Base-by-base conservation (phyloP, 2,888 invertebrate species). In the Myopa testacea region DNA sequence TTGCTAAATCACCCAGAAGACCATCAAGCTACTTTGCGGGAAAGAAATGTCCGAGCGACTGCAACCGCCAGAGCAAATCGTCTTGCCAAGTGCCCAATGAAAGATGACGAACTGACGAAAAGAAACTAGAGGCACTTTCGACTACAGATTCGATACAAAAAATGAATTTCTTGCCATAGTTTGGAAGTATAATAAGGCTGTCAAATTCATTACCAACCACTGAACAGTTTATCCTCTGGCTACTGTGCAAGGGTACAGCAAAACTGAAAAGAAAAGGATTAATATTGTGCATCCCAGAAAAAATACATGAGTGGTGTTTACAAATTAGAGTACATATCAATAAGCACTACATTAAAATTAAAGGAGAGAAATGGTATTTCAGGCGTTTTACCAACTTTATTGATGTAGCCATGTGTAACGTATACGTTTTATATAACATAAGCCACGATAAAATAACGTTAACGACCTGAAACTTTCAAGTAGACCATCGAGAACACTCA, bases 21-120 rank as follows among this genome's bases (percentile, higher is more conserved):
- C 37, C 75, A 65, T 63, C 19, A 65, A 50, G 38, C 62, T 69
- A 26, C 45, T 62, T 37, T 76, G 40, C n/a, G 50, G n/a, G 40
- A 70, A 45, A 69, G 45, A 62, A 70, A 70, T 52, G 14, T 76
- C 26, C 60, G 69, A 40, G 70, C 76, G 69, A 76, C 69, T 62
- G 69, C 69, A 16, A 76, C 62, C 40, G 70, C 69, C 62, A 69
- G 76, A 76, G 63, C 40, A 26, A 76, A 76, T 69, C 60, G 69
- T 26, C 70, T 62, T 14, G 62, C 19, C 37, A 75, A 75, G 38
- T 67, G 60, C 34, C 75, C 75, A 45, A 69, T 76, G 60, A 76
- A 76, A 69, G 40, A 58, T 45, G 70, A 76, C 55, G 34, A 50
- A 62, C 34, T 52, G 0, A 55, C 67, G 37, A 67, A 75, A 74